Evolutionary conservation across 30 jellyfish, hydroid and myxozoan species (phyloP).

Genomic region (Sanderia malayensis): DNA sequence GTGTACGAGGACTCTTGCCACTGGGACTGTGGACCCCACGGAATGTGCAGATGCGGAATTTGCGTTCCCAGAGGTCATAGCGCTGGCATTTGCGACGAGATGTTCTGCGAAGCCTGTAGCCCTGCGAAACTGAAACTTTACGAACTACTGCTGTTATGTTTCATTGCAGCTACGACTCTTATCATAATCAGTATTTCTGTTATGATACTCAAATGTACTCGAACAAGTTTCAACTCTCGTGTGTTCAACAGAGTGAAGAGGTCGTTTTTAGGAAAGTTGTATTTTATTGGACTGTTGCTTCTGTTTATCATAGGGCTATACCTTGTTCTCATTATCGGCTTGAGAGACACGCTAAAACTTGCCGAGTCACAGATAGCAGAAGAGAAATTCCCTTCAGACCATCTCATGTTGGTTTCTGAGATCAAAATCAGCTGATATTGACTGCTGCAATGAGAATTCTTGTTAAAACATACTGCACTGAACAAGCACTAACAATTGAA

Average conservation of each 20-base stretch:
- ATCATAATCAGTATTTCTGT: conserved; percentile 6
- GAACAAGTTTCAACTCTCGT: background rate
- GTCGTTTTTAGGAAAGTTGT: conserved; percentile 13
- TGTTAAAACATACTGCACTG: no score
- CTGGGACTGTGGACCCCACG: conserved; percentile 96
- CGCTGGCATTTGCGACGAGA: conserved; percentile 41
- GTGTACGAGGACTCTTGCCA: conserved; percentile 57
- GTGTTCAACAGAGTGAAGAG: conserved; percentile 31
- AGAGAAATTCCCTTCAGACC: conserved; percentile 81
- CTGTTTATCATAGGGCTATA: conserved; percentile 9
- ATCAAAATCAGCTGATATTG: conserved; percentile 12
- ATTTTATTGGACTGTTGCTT: conserved; percentile 7
- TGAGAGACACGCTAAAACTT: conserved; percentile 32
- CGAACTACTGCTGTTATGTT: conserved; percentile 22
- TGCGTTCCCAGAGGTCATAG: conserved; percentile 39
- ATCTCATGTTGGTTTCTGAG: conserved; percentile 76
- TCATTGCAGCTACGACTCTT: background rate
- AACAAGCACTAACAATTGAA: no score
- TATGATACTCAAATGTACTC: background rate
- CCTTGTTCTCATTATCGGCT: background rate
- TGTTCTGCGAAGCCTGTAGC: conserved; percentile 62
- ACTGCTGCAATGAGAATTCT: no score
- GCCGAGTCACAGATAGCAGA: conserved; percentile 70
- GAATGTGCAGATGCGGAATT: conserved; percentile 86
- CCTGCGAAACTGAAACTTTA: conserved; percentile 38